A percentile compares a stretch with the other conserved stretches of the same genome.
These are phyloP conservation scores for Drosophila eohydei DNA, from an alignment of 2,888 invertebrate genomes.

Conservation along the genomic window DNA sequence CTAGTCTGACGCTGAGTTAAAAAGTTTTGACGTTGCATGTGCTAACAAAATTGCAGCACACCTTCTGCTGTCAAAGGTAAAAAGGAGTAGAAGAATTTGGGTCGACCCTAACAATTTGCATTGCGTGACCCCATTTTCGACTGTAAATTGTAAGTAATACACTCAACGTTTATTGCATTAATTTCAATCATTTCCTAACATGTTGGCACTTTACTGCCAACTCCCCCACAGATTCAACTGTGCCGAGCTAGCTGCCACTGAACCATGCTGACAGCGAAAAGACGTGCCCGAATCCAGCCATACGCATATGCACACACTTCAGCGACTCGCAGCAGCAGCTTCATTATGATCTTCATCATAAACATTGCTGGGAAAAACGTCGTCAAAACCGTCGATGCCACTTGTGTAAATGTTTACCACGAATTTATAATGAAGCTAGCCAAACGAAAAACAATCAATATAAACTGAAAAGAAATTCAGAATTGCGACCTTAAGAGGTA, in stretches of 20 bases:
- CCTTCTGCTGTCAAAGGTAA: conserved; percentile 12
- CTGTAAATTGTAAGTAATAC: background rate
- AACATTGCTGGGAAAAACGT: conserved; percentile 8
- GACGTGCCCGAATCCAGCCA: conserved; percentile 26
- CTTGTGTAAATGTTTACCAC: conserved; percentile 75
- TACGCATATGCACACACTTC: conserved; percentile 14
- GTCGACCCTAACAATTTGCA: conserved; percentile 15
- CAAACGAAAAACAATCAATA: conserved; percentile 15
- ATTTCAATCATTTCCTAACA: conserved; percentile 10
- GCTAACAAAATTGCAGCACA: background rate
- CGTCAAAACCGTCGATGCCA: conserved; percentile 50
- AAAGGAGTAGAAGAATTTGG: conserved; percentile 28
- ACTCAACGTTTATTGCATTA: conserved; percentile 20
- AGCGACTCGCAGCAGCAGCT: conserved; percentile 6
- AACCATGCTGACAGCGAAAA: conserved; percentile 15
- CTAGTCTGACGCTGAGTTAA: conserved; percentile 35
- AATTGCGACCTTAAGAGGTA: too few relatives aligned
- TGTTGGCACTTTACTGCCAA: conserved; percentile 23
- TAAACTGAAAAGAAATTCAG: background rate
- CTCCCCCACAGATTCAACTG: conserved; percentile 1
- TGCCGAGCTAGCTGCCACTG: conserved; percentile 14
- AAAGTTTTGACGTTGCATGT: conserved; percentile 34
- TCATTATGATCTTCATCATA: conserved; percentile 21
- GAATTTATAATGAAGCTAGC: conserved; percentile 70
- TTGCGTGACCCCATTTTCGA: background rate